Evolutionary conservation across 2,888 invertebrate genomes (phyloP).

Genomic region (Calliopum simillimum): DNA sequence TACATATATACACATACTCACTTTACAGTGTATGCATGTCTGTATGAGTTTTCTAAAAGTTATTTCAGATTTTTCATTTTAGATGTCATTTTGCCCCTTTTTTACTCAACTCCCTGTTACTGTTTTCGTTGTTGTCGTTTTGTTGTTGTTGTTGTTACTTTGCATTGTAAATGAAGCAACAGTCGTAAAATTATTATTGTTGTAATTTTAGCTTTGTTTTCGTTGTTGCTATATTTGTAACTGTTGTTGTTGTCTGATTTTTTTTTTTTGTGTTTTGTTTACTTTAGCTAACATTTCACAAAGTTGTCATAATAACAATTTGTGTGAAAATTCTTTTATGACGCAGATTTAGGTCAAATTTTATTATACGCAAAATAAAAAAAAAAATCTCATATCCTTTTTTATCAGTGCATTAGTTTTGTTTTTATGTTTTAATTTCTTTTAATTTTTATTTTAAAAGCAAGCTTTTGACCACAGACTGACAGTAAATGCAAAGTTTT

Average conservation of each 20-base stretch:
- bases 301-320: conserved; percentile 18
- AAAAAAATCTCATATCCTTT: too few relatives aligned
- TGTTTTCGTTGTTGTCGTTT: background rate
- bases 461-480: too few relatives aligned
- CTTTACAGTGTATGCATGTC: conserved; percentile 23
- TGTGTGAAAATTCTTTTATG: background rate
- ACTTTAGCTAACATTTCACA: conserved; percentile 18
- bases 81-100: conserved; percentile 50
- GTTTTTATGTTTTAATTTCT: too few relatives aligned
- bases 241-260: conserved; percentile 14
- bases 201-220: background rate
- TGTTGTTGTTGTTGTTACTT: conserved; percentile 39
- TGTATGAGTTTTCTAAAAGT: conserved; percentile 22
- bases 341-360: too few relatives aligned
- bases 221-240: background rate
- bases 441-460: too few relatives aligned
- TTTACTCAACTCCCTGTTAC: background rate
- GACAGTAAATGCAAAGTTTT: too few relatives aligned
- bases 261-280: conserved; percentile 7
- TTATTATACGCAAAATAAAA: too few relatives aligned
- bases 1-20: too few relatives aligned
- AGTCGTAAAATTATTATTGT: conserved; percentile 35
- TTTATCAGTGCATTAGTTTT: too few relatives aligned
- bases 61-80: conserved; percentile 57
- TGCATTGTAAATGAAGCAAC: conserved; percentile 57